Evolutionary conservation across 2,113 vertebrate genomes (phyloP), one percentile per base, ranked within the genome.

Genomic region (Seriola quinqueradiata): DNA sequence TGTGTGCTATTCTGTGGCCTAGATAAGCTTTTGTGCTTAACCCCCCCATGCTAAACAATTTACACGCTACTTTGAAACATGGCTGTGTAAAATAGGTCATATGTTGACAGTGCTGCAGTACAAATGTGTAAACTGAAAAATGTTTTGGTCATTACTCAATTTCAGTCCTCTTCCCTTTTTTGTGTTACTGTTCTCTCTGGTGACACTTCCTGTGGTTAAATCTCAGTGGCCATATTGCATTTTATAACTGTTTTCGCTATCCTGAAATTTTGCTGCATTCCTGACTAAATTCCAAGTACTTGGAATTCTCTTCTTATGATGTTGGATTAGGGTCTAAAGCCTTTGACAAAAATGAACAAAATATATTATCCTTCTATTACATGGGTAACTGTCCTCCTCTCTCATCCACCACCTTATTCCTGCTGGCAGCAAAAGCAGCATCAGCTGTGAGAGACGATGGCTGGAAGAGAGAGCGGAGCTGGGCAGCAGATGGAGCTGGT

Each of bases 401-500:
- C 42, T 70, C 75, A n/a, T 76, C 71, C 63, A 28, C 75, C 69
- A 42, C 63, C 40, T 28, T 76, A 42, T 7, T 8, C 44, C 23
- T 61, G 40, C 65, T 65, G 32, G 42, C 75, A 63, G 63, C 89
- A 59, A 87, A 70, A 68, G 57, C 57, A 48, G 84, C 64, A 87
- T 91, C 95, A 96, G 96, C 91, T 95, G 95, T 92, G 97, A 97
- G 93, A 95, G 91, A 95, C 95, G 93, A 87, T 98, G 97, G 97
- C 95, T 97, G 86, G 86, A 93, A 88, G 96, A 96, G 84, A 95
- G 97, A 95, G 97, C 97, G 44, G 95, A 95, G 94, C 92, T 97
- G 94, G 95, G 96, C 91, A 98, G 97, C 93, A 94, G 96, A 74
- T 99, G 98, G 97, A 96, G 96, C 0, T 99, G 98, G 98, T 95